Evolutionary conservation across 2,113 vertebrate genomes (phyloP).

Genomic region (Porphyrio hochstetteri): DNA sequence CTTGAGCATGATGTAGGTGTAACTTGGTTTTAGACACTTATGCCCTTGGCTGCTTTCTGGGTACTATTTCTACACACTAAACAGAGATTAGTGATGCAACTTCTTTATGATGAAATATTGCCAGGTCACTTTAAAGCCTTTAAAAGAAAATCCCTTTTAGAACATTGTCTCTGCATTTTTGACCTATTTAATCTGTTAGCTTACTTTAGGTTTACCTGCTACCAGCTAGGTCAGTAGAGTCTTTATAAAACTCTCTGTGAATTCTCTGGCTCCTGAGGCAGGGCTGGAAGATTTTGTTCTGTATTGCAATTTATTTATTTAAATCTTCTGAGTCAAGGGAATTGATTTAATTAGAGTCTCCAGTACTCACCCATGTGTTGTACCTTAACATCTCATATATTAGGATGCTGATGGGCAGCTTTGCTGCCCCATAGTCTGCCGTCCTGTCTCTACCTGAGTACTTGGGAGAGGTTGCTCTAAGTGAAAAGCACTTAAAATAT

Average conservation of each 20-base stretch:
- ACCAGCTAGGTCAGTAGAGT: neutral
- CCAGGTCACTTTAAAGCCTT: neutral
- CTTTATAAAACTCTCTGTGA: neutral
- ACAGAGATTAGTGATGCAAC: neutral
- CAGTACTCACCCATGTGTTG: neutral
- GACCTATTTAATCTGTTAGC: neutral
- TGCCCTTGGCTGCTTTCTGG: neutral
- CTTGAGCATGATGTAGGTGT: neutral
- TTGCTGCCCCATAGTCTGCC: neutral
- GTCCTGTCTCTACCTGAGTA: neutral
- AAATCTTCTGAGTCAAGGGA: neutral
- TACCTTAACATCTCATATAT: neutral
- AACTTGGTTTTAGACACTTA: neutral
- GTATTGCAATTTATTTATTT: neutral
- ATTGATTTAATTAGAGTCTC: neutral
- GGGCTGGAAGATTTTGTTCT: neutral
- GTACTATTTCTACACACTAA: neutral
- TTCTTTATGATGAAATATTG: neutral
- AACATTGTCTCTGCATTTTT: neutral
- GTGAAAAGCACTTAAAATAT: slow-evolving; percentile 13
- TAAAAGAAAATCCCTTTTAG: neutral
- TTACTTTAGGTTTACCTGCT: neutral
- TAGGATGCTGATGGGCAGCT: neutral
- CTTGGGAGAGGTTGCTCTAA: neutral
- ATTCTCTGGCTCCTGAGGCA: neutral